Base-by-base conservation (phyloP, 2,888 invertebrate species). In the Folsomia candida region DNA sequence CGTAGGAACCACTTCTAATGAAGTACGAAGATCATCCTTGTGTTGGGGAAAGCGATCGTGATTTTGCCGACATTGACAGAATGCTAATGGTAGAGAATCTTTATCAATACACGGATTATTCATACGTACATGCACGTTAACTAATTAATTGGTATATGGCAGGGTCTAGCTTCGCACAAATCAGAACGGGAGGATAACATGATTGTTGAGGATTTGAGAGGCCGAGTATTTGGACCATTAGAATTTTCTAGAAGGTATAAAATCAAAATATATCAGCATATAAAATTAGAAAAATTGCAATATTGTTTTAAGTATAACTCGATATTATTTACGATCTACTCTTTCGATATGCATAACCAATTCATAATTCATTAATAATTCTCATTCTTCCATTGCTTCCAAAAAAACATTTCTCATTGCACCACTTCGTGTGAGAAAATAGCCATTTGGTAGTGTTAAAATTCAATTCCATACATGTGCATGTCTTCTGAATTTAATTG, bases 201-300 rank as follows among this genome's bases (percentile, higher is more conserved):
- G 75, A 85, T 88, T 65, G 86, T 87, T 2, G 86, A 87, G 75
- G 88, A 88, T 81, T 81, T 88, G 47, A 81, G 87, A 81, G 86
- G 81, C n/a, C 83, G 83, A 71, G 86, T 87, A 20, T 87, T 87
- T 81, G 87, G 87, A 0, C 86, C 87, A 0, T 80, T 87, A 64
- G 87, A 87, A 81, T 87, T 87, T 80, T 86, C 87, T 1, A 81
- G 87, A 67, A 82, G 87, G 58, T n/a, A n/a, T n/a, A n/a, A n/a
- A n/a, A n/a, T n/a, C n/a, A n/a, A n/a, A n/a, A n/a, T n/a, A n/a
- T n/a, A n/a, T n/a, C n/a, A n/a, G n/a, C n/a, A n/a, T n/a, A n/a
- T n/a, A n/a, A n/a, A n/a, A n/a, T n/a, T n/a, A n/a, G n/a, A n/a
- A n/a, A n/a, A n/a, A n/a, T n/a, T n/a, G n/a, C n/a, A n/a, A n/a